A percentile compares a stretch with the other conserved stretches of the same genome.
These are phyloP conservation scores for Stegodyphus mimosarum DNA, from an alignment of 1,140 invertebrate genomes.

Conservation along the genomic window DNA sequence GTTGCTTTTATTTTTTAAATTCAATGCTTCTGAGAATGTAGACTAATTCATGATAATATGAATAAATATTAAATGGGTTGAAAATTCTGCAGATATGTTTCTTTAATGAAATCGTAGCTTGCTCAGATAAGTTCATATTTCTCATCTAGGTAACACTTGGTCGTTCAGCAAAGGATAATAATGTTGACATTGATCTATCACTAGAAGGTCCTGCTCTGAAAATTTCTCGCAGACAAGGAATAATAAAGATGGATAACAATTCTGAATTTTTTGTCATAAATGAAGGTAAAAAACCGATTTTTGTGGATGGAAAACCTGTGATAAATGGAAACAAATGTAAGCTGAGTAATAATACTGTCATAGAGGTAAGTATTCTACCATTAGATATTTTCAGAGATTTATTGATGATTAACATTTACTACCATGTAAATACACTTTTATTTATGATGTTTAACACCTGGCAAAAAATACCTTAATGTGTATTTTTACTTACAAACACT, in stretches of 20 bases:
- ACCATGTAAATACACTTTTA: too few species aligned
- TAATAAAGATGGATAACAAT: slow-evolving; percentile 88
- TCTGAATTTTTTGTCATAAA: slow-evolving; percentile 95
- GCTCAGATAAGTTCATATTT: not conserved
- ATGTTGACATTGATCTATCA: slow-evolving; percentile 93
- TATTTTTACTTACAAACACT: slow-evolving; percentile 2
- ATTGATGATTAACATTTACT: too few species aligned
- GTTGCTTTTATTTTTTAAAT: too few species aligned
- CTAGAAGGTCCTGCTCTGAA: slow-evolving; percentile 82
- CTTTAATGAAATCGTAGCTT: not conserved
- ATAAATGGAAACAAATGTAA: slow-evolving; percentile 85
- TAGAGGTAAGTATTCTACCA: slow-evolving; percentile 84
- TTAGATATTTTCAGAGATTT: too few species aligned
- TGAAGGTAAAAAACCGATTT: slow-evolving; percentile 94
- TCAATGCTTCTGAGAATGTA: too few species aligned
- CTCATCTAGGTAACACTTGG: slow-evolving; percentile 85
- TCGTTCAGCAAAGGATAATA: slow-evolving; percentile 86
- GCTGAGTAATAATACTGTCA: slow-evolving; percentile 91
- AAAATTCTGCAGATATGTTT: too few species aligned
- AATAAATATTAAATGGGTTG: too few species aligned
- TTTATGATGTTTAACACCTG: too few species aligned
- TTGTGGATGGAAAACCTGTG: slow-evolving; percentile 91
- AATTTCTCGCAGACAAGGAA: slow-evolving; percentile 86
- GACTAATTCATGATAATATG: too few species aligned
- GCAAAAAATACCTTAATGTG: not conserved